Conservation (phyloP, 2,113 vertebrate species). For the Engraulis encrasicolus region DNA sequence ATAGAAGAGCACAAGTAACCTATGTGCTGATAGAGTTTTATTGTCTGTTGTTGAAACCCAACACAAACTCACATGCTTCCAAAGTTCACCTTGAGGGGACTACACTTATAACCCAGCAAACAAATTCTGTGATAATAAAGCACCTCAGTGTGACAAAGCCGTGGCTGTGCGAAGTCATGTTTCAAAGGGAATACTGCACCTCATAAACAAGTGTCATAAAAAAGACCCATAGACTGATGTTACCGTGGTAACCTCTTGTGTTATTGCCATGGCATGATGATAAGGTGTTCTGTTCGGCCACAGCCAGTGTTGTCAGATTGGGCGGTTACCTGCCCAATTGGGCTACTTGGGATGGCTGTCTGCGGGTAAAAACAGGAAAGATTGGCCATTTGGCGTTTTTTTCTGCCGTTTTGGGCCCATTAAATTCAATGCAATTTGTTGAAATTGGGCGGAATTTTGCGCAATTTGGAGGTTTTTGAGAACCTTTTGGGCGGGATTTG, state of each 20-base stretch:
- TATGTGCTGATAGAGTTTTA: not conserved
- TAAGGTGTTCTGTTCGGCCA: not conserved
- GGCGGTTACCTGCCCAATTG: too few relatives aligned
- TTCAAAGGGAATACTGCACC: not conserved
- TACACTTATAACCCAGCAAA: not conserved
- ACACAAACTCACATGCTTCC: not conserved
- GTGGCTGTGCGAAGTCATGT: not conserved
- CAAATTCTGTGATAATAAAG: not conserved
- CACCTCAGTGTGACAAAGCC: not conserved
- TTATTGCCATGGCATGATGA: not conserved
- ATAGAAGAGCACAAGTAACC: too few relatives aligned
- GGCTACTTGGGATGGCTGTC: too few relatives aligned
- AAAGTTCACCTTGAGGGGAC: not conserved
- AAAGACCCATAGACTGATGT: not conserved
- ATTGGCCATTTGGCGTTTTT: too few relatives aligned
- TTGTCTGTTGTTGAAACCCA: not conserved
- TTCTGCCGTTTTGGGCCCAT: too few relatives aligned
- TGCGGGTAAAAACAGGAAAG: too few relatives aligned
- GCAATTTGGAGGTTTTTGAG: too few relatives aligned
- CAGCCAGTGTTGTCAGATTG: too few relatives aligned
- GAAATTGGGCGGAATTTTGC: too few relatives aligned
- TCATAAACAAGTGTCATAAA: not conserved
- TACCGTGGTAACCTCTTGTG: not conserved
- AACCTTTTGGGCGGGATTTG: too few relatives aligned
- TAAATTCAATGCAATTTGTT: too few relatives aligned